phyloP scores from a whole-genome alignment of 2,113 vertebrate genomes.

The Syrrhaptes paradoxus region DNA sequence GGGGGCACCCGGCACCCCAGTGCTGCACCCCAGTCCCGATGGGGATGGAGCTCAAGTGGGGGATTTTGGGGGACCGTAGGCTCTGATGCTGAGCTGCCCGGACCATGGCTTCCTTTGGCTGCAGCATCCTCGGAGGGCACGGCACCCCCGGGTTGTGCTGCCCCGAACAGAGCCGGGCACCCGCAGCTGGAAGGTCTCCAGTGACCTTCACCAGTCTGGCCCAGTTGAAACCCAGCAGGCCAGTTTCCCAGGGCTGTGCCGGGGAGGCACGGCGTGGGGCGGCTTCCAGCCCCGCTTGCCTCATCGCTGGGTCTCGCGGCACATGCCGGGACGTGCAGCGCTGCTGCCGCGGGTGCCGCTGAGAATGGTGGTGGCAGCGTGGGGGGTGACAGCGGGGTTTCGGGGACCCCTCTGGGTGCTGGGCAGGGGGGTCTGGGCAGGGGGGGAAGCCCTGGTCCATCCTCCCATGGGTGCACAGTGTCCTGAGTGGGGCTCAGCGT shows the following conservation, averaged over 20 bases:
- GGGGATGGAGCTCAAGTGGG: neutral
- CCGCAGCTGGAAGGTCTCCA: neutral
- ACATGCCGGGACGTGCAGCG: neutral
- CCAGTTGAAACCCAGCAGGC: neutral
- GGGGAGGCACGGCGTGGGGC: neutral
- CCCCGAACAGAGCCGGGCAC: fast-evolving
- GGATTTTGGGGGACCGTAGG: fast-evolving
- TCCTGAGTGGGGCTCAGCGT: fast-evolving
- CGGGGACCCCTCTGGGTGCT: neutral
- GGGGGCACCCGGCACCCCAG: neutral
- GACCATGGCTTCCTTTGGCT: neutral
- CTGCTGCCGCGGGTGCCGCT: fast-evolving
- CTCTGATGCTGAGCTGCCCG: neutral
- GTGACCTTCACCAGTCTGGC: neutral
- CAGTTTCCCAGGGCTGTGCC: fast-evolving
- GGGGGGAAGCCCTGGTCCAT: neutral
- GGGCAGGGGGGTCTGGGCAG: neutral
- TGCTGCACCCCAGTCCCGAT: neutral
- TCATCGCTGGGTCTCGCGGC: fast-evolving
- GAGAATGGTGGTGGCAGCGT: fast-evolving
- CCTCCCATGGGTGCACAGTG: neutral
- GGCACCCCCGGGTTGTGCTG: neutral
- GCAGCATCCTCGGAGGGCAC: neutral
- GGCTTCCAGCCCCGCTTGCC: neutral
- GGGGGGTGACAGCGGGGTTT: fast-evolving